Base-by-base conservation (phyloP, 2,113 vertebrate species). In the Semnopithecus entellus region DNA sequence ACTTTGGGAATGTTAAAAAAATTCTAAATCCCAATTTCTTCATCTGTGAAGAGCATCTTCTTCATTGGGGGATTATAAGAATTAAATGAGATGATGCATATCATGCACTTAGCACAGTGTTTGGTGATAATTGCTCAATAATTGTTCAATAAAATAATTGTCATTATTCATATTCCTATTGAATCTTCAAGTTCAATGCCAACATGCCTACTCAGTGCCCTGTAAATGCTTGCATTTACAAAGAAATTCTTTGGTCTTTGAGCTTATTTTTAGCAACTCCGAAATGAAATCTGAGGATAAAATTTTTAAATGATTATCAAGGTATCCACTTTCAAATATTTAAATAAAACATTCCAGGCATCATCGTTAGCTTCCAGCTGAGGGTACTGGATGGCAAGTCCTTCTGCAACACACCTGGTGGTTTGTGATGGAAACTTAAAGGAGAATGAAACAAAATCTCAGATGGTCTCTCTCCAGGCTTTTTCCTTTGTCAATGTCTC, bases 261-360 rank as follows among this genome's bases (percentile, higher is more conserved):
- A 82, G 52, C 68, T 93, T 57, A 5, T 85, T 82, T 80, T 82
- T 88, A 76, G 40, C 61, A 83, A 82, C 59, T 82, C 66, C 59
- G 32, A 95, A 96, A 90, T 84, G 50, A 95, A 57, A 87, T 43
- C 8, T 73, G 82, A 45, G 20, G 45, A 89, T 70, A 82, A 91
- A 20, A 57, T 66, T 40, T 40, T 72, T 2, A 55, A 91, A 83
- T 52, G 45, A 55, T 94, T 32, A 88, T 2, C 73, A 30, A 45
- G 64, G 32, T 84, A 35, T 90, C 27, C 72, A 52, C 45, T 73
- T 61, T 88, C 10, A 17, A 86, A 86, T 79, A 95, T n/a, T 90
- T 86, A 68, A 82, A 50, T 64, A 72, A 92, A 70, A 66, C 27
- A 84, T 27, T 7, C 16, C 64, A 91, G 78, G 35, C 76, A 59